Evolutionary conservation across 2,113 vertebrate genomes (phyloP), one percentile per base, ranked within the genome.

Genomic region (Verasper variegatus): DNA sequence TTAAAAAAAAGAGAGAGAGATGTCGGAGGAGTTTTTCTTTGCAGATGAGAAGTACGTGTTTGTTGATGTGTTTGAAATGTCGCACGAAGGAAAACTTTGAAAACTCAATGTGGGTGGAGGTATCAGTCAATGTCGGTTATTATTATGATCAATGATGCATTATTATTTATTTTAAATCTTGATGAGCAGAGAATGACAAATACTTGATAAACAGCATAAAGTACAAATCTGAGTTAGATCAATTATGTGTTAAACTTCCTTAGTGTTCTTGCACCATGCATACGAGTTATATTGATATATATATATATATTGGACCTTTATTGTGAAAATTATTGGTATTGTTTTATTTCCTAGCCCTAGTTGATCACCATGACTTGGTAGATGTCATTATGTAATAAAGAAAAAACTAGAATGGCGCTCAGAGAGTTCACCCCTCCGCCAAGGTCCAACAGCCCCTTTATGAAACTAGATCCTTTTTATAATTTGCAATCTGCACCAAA

Each of bases 1-100:
- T 89, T 84, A 88, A 82, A 78, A 86, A 82, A 84, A 68, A 57
- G 1, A 57, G 14, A 27, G 9, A 64, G 58, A 74, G 79, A 75
- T 70, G 75, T 85, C 21, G 1, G 23, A 81, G 79, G 71, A 61
- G 62, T 27, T 80, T 68, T 71, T 61, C n/a, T 76, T 58, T 56
- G 62, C 71, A 76, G 54, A 86, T 67, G 37, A 40, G 37, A 40
- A 12, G 37, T 10, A 63, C 52, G 71, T 20, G 66, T 84, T 71
- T 86, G 81, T 80, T 74, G 70, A 55, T 59, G 76, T 72, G 68
- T 83, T 58, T 70, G n/a, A 64, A 18, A 45, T 24, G 21, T 35
- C 57, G 40, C 62, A 52, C 55, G 42, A 1, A 35, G 35, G 15
- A 65, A 18, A 20, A n/a, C 18, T 68, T 63, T 55, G 45, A 14